Conservation (phyloP, 2,888 invertebrate species). For the Acleris cristana region DNA sequence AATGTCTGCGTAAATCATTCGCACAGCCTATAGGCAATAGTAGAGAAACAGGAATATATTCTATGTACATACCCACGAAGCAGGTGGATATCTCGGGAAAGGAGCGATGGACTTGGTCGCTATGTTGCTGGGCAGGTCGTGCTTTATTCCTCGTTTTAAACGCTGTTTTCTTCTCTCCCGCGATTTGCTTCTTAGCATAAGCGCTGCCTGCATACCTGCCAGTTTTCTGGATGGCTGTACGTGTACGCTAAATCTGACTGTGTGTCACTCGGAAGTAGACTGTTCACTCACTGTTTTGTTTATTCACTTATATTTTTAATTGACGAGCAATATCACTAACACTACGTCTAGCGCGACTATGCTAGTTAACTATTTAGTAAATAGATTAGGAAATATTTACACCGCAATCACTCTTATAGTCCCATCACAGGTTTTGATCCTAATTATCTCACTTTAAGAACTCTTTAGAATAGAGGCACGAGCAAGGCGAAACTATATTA, state of each 20-base stretch:
- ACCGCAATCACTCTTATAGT: constrained; percentile 66
- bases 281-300: constrained; percentile 37
- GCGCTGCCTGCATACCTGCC: constrained; percentile 96
- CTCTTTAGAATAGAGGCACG: constrained; percentile 78
- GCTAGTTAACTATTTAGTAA: constrained; percentile 39
- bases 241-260: constrained; percentile 56
- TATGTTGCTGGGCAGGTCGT: constrained; percentile 93
- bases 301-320: constrained; percentile 35
- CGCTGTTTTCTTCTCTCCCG: constrained; percentile 92
- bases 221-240: constrained; percentile 73
- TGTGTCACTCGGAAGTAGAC: constrained; percentile 45
- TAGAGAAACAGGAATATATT: too few relatives aligned
- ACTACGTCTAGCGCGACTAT: constrained; percentile 62
- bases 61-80: constrained; percentile 86
- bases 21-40: too few relatives aligned
- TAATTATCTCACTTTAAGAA: constrained; percentile 64
- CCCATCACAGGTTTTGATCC: constrained; percentile 73
- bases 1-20: too few relatives aligned
- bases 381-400: constrained; percentile 56
- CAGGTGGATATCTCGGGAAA: constrained; percentile 94
- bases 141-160: constrained; percentile 88
- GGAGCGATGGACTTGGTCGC: constrained; percentile 94
- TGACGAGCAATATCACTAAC: constrained; percentile 45
- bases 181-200: constrained; percentile 95
- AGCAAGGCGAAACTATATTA: constrained; percentile 74